Conservation (phyloP, 2,888 invertebrate genomes). For the Neria commutata region DNA sequence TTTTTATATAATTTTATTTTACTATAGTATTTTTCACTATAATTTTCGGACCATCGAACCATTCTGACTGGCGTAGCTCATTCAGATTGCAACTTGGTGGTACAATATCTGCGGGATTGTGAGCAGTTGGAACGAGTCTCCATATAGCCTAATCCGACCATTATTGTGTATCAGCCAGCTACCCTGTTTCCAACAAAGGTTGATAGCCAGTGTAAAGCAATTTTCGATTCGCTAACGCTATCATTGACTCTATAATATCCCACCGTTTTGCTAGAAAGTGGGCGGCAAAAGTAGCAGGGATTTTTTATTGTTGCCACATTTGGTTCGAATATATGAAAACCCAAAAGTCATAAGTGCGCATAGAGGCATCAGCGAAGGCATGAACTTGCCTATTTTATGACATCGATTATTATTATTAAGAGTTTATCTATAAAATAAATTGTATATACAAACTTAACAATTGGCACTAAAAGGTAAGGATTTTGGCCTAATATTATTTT, state of each 20-base stretch:
- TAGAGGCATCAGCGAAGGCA: slow-evolving; percentile 20
- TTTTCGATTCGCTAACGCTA: neutral
- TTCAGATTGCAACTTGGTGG: neutral
- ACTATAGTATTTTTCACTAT: too few species aligned
- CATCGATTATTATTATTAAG: too few species aligned
- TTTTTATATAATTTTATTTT: too few species aligned
- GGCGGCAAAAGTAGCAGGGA: neutral
- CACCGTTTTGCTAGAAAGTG: neutral
- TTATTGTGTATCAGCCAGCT: too few species aligned
- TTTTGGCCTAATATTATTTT: too few species aligned
- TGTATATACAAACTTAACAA: too few species aligned
- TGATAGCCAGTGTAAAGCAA: neutral
- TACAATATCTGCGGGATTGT: neutral
- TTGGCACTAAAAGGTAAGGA: too few species aligned
- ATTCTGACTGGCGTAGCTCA: neutral
- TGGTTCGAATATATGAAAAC: neutral
- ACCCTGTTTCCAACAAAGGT: neutral
- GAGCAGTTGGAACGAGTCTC: neutral
- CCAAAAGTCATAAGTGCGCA: too few species aligned
- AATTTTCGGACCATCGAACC: neutral
- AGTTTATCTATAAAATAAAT: too few species aligned
- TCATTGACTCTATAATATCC: neutral
- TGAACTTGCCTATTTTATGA: slow-evolving; percentile 7
- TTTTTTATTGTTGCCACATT: neutral
- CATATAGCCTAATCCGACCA: neutral